Evolutionary conservation across 2,113 vertebrate species (phyloP), one percentile per base, ranked within the genome.

Genomic region (Dinomys branickii): DNA sequence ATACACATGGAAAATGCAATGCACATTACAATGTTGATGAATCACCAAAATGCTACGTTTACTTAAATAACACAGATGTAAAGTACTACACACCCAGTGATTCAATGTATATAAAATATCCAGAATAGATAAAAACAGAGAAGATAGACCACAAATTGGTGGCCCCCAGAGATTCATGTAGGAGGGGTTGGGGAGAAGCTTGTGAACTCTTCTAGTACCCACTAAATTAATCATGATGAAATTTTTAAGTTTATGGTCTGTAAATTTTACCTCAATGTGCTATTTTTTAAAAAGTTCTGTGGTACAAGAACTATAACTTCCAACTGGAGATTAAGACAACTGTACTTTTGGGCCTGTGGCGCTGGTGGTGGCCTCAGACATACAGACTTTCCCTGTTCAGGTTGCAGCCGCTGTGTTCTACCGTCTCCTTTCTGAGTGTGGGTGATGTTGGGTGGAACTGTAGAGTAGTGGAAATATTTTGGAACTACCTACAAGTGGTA

Each of bases 181-280:
- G 16, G 7, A 65, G 10, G 5, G 16, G 58, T 33, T 7, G 3
- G 12, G 50, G 52, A 84, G 56, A 87, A 58, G 63, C 2, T 80
- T 0, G 13, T 54, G 38, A 87, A 65, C 28, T 4, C 44, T 81
- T 54, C 91, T 41, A 80, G 65, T 81, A 8, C 7, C 47, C 67
- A 67, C 1, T 78, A 24, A 67, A 71, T 8, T 88, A 44, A 80
- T 86, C 22, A 77, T 41, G 24, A 83, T 63, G 95, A 88, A 95
- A 88, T n/a, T 26, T 56, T 77, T n/a, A 89, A 61, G 38, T 90
- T 75, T 77, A 38, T n/a, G 56, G 4, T 22, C 26, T 56, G 8
- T 78, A 24, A 56, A 61, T 92, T 80, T 92, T 22, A 56, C 12
- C 19, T 80, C 13, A 9, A 17, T 73, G 80, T 26, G 8, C 47